These are phyloP conservation scores for Chrysoperla carnea DNA, from an alignment of 1,140 invertebrate species.

Conservation along the genomic window DNA sequence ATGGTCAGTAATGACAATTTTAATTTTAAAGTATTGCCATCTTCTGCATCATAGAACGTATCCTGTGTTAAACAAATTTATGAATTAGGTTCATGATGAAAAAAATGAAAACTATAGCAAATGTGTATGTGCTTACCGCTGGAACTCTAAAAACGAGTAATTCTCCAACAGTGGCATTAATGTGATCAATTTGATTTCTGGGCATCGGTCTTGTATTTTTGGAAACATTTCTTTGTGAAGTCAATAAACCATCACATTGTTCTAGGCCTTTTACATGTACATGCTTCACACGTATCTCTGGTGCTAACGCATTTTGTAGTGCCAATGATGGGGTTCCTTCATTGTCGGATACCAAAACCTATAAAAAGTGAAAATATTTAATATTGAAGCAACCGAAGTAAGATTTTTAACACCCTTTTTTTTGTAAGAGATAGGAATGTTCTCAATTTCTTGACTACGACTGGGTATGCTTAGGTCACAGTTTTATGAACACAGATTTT, in stretches of 20 bases:
- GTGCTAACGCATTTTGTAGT: slow-evolving; percentile 34
- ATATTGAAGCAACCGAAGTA: not conserved
- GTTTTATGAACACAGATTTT: too few species aligned
- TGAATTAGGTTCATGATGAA: not conserved
- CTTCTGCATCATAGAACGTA: slow-evolving; percentile 79
- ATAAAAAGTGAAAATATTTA: slow-evolving; percentile 6
- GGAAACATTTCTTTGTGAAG: slow-evolving; percentile 42
- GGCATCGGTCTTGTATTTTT: slow-evolving; percentile 28
- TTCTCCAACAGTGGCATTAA: slow-evolving; percentile 61
- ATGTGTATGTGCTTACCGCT: slow-evolving; percentile 29
- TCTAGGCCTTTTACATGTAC: slow-evolving; percentile 41
- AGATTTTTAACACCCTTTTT: too few species aligned
- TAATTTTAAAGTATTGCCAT: slow-evolving; percentile 53
- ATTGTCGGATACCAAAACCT: slow-evolving; percentile 36
- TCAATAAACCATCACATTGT: slow-evolving; percentile 32
- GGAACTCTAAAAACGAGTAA: slow-evolving; percentile 64
- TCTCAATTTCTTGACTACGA: too few species aligned
- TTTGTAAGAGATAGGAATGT: too few species aligned
- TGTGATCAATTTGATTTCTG: slow-evolving; percentile 66
- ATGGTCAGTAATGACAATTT: slow-evolving; percentile 53
- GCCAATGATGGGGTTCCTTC: slow-evolving; percentile 32
- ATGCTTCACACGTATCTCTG: slow-evolving; percentile 40
- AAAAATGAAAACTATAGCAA: too few species aligned
- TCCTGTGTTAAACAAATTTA: slow-evolving; percentile 33
- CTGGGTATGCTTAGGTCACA: too few species aligned